Evolutionary conservation across 2,888 invertebrate genomes (phyloP), one percentile per base, ranked within the genome.

Genomic region (Ophion ventricosus): DNA sequence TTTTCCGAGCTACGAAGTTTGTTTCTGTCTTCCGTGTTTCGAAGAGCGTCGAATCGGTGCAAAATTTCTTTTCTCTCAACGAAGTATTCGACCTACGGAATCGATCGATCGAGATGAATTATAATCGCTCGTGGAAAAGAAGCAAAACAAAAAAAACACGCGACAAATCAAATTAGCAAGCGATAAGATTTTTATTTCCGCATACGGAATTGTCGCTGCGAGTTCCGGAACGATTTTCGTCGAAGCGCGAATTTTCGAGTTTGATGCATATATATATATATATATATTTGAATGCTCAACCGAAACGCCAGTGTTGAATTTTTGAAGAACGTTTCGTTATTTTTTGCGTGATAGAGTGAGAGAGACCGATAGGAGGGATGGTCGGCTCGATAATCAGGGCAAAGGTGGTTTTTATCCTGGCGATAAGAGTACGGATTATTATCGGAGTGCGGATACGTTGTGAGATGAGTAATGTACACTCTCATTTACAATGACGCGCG

Each of bases 331-430:
- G 43, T 2, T 43, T 43, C 7, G 7, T 43, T 43, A 11, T 43
- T 43, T 43, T 4, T 10, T 11, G 43, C 43, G 4, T 10, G 7
- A 35, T 43, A 2, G 8, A 43, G 43, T 10, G 10, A 14, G 10
- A 43, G 11, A 1, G 43, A 14, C 0, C 11, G 11, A 2, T 2
- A 1, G 43, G 43, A 11, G 11, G 43, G n/a, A 54, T 2, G 23
- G 25, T 74, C 14, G 2, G 43, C 10, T 82, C 72, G 66, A 64
- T 78, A 79, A 84, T 82, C 67, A 54, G 79, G 63, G 69, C 63
- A 64, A 67, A 11, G 59, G 74, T 56, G 64, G 78, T 64, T 74
- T 77, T 80, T 82, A 82, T 84, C 82, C 75, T 79, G 84, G 78
- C 72, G 75, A 85, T 80, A 81, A 81, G 75, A 81, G 10, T 20